Conservation (phyloP, 2,888 invertebrate genomes). For the Patella ulyssiponensis region DNA sequence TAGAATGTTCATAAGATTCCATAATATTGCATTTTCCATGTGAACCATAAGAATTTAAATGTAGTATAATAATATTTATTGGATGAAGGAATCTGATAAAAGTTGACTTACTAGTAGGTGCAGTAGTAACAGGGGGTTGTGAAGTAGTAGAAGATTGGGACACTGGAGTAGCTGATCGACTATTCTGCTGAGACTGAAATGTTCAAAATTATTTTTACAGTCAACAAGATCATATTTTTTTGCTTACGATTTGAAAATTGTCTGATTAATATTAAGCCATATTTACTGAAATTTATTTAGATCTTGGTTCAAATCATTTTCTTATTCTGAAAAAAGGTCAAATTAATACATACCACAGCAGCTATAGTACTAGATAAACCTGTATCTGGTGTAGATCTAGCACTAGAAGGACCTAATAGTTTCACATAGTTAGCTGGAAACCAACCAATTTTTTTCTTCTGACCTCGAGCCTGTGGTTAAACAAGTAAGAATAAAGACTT, state of each 20-base stretch:
- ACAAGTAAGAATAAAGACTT: not conserved
- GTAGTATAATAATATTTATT: no score
- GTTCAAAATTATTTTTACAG: not conserved
- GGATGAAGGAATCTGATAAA: no score
- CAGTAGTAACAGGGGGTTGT: slow-evolving; percentile 11
- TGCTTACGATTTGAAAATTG: no score
- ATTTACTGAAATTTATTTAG: no score
- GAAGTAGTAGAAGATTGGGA: slow-evolving; percentile 23
- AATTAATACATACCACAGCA: slow-evolving; percentile 18
- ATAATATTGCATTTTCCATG: no score
- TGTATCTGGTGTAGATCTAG: slow-evolving; percentile 69
- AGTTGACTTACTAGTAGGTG: not conserved
- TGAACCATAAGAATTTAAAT: no score
- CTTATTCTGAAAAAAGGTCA: slow-evolving; percentile 19
- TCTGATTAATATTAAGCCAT: no score
- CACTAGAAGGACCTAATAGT: slow-evolving; percentile 71
- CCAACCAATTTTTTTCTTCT: slow-evolving; percentile 96
- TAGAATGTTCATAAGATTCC: no score
- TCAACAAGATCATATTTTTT: no score
- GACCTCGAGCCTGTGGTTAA: slow-evolving; percentile 74
- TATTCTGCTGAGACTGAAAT: slow-evolving; percentile 21
- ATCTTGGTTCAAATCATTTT: not conserved
- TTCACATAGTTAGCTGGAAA: slow-evolving; percentile 99
- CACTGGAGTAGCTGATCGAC: slow-evolving; percentile 40
- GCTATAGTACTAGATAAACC: slow-evolving; percentile 23